phyloP scores from a whole-genome alignment of 2,113 vertebrate genomes.

The Empidonax alnorum region DNA sequence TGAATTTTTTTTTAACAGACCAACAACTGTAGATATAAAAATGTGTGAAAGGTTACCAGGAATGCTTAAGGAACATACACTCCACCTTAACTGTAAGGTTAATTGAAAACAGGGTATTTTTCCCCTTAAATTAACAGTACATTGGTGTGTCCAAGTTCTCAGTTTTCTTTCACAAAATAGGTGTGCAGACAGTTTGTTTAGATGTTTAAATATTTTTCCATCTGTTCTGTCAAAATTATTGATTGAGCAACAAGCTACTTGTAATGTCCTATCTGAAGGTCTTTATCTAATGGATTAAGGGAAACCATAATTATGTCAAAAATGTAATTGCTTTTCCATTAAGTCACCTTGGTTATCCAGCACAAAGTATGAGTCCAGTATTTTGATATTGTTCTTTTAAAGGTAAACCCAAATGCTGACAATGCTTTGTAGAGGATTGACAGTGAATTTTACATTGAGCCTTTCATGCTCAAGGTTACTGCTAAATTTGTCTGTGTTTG shows the following conservation, averaged over 20 bases:
- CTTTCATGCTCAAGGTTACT: not conserved
- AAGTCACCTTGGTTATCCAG: not conserved
- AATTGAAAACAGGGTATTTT: slow-evolving; percentile 40
- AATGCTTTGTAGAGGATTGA: not conserved
- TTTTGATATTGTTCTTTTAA: not conserved
- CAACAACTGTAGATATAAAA: slow-evolving; percentile 43
- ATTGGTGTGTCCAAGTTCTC: slow-evolving; percentile 74
- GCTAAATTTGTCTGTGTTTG: not conserved
- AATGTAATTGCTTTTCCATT: not conserved
- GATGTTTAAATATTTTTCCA: slow-evolving; percentile 77
- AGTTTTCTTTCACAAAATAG: slow-evolving; percentile 81
- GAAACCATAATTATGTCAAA: not conserved
- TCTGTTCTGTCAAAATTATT: slow-evolving; percentile 78
- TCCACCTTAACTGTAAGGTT: slow-evolving; percentile 71
- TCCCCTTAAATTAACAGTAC: slow-evolving; percentile 61
- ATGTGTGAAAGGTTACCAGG: slow-evolving; percentile 29
- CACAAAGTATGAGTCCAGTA: not conserved
- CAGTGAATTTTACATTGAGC: not conserved
- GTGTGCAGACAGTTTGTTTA: slow-evolving; percentile 79
- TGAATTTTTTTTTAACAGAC: slow-evolving; percentile 26
- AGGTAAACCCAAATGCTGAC: not conserved
- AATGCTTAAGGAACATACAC: not conserved
- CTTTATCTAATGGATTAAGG: not conserved
- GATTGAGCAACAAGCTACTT: slow-evolving; percentile 67
- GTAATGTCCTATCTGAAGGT: slow-evolving; percentile 4